These are phyloP conservation scores for Todiramphus saurophagus DNA, from an alignment of 2,113 vertebrate genomes.

Conservation along the genomic window DNA sequence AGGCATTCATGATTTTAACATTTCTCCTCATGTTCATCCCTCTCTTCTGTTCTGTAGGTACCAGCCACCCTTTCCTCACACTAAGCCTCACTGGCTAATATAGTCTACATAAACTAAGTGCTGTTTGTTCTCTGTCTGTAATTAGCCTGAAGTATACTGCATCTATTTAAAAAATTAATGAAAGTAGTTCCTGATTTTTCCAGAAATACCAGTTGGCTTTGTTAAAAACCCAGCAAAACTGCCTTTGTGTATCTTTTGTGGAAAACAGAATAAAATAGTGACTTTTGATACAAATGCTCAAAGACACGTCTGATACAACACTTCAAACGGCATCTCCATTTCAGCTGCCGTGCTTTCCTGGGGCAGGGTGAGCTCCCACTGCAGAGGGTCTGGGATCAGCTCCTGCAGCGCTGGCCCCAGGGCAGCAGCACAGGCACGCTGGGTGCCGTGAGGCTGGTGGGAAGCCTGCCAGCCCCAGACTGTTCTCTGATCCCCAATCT, in stretches of 20 bases:
- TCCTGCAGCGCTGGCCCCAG: background rate
- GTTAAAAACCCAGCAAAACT: background rate
- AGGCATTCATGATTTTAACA: background rate
- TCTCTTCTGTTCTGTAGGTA: background rate
- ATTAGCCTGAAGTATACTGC: background rate
- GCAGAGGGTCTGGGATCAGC: rapidly evolving
- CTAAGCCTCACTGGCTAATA: background rate
- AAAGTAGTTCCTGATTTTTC: background rate
- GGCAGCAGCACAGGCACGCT: background rate
- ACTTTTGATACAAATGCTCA: background rate
- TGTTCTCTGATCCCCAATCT: background rate
- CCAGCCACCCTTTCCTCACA: background rate
- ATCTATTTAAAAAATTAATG: background rate
- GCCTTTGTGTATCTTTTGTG: rapidly evolving
- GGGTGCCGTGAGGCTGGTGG: background rate
- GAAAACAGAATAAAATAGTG: background rate
- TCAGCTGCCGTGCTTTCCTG: too few species aligned
- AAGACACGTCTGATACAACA: background rate
- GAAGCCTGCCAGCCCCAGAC: background rate
- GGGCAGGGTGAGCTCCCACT: background rate
- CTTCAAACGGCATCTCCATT: background rate
- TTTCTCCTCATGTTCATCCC: background rate
- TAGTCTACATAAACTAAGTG: background rate
- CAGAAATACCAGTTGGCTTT: background rate
- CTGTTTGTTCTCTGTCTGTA: background rate